A percentile compares a stretch with the other conserved stretches of the same genome.
These are phyloP conservation scores for Cottoperca gobio DNA, from an alignment of 2,797 vertebrate species.

Conservation along the genomic window DNA sequence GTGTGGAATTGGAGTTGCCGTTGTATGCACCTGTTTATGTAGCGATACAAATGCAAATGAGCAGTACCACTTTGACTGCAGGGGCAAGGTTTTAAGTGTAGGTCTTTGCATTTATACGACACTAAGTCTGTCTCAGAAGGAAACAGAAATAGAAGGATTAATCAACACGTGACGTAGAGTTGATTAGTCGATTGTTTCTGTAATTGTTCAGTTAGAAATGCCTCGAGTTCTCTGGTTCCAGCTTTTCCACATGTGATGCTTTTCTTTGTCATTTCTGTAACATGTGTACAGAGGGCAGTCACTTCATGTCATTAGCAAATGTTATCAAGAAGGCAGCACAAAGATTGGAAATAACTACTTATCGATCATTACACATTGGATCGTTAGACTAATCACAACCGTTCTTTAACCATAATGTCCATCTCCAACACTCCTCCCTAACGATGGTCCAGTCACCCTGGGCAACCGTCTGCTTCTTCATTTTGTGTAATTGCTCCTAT, in stretches of 20 bases:
- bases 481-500: not conserved
- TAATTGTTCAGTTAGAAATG: not conserved
- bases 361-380: not conserved
- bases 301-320: too few species aligned
- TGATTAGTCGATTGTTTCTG: not conserved
- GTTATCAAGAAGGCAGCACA: not conserved
- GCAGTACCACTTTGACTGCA: constrained; percentile 3
- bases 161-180: not conserved
- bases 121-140: not conserved
- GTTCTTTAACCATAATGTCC: constrained; percentile 38
- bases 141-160: not conserved
- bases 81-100: not conserved
- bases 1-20: constrained; percentile 17
- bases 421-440: constrained; percentile 21
- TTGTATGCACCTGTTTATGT: constrained; percentile 48
- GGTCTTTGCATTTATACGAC: not conserved
- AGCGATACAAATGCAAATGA: constrained; percentile 55
- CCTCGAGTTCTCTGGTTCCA: not conserved
- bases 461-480: constrained; percentile 30
- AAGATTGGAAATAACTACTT: not conserved
- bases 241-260: not conserved
- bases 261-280: not conserved
- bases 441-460: constrained; percentile 29
- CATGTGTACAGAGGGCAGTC: not conserved
- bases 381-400: constrained; percentile 12